Evolutionary conservation across 2,888 invertebrate genomes (phyloP), one percentile per base, ranked within the genome.

Genomic region (Melanargia galathea): DNA sequence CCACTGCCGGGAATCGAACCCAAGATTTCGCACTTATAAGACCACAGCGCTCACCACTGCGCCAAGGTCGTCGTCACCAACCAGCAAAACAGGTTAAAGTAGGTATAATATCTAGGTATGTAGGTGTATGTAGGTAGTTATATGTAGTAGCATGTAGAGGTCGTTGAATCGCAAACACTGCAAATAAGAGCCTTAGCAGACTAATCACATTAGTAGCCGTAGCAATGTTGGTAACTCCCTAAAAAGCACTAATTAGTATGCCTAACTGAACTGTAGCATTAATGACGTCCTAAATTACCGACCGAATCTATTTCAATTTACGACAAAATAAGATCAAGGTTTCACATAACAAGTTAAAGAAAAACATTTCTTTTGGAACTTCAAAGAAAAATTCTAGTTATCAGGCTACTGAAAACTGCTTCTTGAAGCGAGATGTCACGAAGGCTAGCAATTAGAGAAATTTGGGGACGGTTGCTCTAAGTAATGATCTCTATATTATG

Each of bases 201-300:
- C 52, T 35, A 52, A 52, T 52, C 35, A 52, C 52, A 52, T 52
- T 52, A 52, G 52, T 13, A 20, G 20, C 18, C 33, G 35, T 5
- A 20, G 52, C 7, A 22, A 35, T 13, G 20, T 52, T 51, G 51
- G 33, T 13, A 52, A 33, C 35, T 33, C 35, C 6, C 35, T 52
- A 52, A 52, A 52, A 51, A 30, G 51, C 30, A 30, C 51, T 30
- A 48, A 48, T 24, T 52, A 52, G 20, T 52, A 16, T 52, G 18
- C 13, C 35, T 16, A 18, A 18, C 26, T 5, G 8, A 26, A 26
- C 16, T 49, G 26, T 7, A 16, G 16, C 30, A 7, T 30, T 10
- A 8, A 10, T 16, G 16, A 18, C 7, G n/a, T 16, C 13, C 2
- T 46, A 22, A 30, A 16, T 30, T 49, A 48, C 13, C 2, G 24